Percentiles rank a stretch among this genome's conserved stretches.
Evolutionary conservation across 2,888 invertebrate genomes (phyloP).

Genomic region (Ligdia adustata): DNA sequence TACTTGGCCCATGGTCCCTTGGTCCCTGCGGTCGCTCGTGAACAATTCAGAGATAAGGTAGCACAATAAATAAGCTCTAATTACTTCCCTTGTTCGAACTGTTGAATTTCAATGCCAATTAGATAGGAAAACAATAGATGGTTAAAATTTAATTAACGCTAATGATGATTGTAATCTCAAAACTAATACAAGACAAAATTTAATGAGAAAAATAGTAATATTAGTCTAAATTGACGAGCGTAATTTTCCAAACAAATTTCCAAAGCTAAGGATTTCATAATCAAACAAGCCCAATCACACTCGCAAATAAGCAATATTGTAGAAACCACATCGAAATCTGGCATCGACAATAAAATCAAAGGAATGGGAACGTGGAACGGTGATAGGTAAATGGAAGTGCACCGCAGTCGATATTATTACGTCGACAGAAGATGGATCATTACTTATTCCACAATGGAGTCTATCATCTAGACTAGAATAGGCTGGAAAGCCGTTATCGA

Average conservation of each 20-base stretch:
- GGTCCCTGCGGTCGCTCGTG: constrained; percentile 48
- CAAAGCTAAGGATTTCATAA: not conserved
- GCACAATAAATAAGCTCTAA: constrained; percentile 74
- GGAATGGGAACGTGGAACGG: constrained; percentile 39
- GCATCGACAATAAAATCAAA: constrained; percentile 34
- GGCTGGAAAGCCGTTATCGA: constrained; percentile 60
- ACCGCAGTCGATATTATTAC: constrained; percentile 46
- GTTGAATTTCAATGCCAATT: constrained; percentile 58
- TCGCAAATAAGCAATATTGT: constrained; percentile 18
- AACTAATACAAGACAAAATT: constrained; percentile 9
- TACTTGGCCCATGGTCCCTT: constrained; percentile 10
- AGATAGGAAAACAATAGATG: constrained; percentile 43
- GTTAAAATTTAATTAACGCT: constrained; percentile 27
- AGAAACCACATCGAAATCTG: constrained; percentile 30
- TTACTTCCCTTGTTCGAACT: constrained; percentile 68
- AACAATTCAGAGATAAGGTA: constrained; percentile 68
- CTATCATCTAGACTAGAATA: constrained; percentile 65
- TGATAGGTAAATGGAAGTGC: constrained; percentile 43
- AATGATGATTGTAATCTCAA: constrained; percentile 6
- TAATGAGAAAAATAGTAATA: too few relatives aligned
- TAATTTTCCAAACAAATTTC: not conserved
- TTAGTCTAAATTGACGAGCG: too few relatives aligned
- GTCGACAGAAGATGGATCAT: constrained; percentile 44
- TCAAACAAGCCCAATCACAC: constrained; percentile 9
- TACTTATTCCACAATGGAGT: constrained; percentile 64